Evolutionary conservation across 2,888 invertebrate species (phyloP).

Genomic region (Erebia aethiops): DNA sequence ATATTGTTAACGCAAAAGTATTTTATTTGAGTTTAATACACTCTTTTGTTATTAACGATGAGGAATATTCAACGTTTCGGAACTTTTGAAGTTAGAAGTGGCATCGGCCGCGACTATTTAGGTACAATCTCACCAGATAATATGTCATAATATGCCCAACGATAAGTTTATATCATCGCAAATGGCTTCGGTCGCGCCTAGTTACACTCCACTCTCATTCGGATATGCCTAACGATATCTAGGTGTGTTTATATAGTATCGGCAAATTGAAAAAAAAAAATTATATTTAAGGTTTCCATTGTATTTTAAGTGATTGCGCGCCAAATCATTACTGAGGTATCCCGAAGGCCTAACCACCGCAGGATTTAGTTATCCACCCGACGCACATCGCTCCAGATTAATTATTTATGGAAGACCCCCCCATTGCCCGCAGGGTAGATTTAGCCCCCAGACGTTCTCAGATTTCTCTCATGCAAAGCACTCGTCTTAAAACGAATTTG

Average conservation of each 20-base stretch:
- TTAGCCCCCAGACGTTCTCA: conserved; percentile 77
- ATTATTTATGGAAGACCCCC: conserved; percentile 77
- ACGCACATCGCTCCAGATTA: conserved; percentile 77
- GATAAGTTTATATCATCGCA: no score
- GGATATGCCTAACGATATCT: no score
- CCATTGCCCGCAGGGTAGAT: conserved; percentile 67
- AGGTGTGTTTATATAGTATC: no score
- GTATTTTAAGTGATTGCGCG: conserved; percentile 6
- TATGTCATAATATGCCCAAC: no score
- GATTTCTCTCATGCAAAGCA: conserved; percentile 79
- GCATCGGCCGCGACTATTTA: background rate
- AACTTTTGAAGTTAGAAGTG: background rate
- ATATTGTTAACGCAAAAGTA: conserved; percentile 16
- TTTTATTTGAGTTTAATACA: conserved; percentile 20
- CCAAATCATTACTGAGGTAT: conserved; percentile 18
- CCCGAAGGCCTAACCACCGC: conserved; percentile 51
- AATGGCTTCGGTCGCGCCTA: no score
- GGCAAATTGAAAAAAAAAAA: no score
- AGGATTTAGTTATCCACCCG: conserved; percentile 74
- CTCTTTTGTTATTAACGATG: conserved; percentile 12
- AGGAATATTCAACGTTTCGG: conserved; percentile 14
- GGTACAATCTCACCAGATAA: background rate
- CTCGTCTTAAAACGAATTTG: conserved; percentile 78
- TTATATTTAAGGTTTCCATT: no score
- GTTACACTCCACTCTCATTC: no score